phyloP scores from a whole-genome alignment of 1,140 invertebrate species.

The Lepidotrigona ventralis region DNA sequence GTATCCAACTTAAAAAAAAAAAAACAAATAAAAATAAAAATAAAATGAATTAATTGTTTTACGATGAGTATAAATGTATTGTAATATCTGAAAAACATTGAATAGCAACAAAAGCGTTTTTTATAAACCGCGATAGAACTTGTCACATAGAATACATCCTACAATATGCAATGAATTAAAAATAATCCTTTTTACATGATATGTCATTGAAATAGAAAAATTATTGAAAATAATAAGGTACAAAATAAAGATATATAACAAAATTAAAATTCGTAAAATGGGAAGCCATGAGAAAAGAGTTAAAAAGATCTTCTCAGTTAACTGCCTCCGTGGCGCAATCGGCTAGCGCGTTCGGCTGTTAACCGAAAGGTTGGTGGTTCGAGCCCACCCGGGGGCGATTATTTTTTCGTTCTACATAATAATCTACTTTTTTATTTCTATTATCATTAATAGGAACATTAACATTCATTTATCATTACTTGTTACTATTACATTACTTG shows the following conservation, averaged over 20 bases:
- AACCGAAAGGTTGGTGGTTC: constrained; percentile 95
- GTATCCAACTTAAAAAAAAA: background rate
- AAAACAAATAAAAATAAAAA: background rate
- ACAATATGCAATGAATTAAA: background rate
- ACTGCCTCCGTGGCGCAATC: constrained; percentile 88
- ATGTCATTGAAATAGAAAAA: background rate
- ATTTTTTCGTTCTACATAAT: constrained; percentile 56
- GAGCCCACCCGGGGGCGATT: constrained; percentile 87
- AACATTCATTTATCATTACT: background rate
- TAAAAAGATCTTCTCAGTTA: background rate
- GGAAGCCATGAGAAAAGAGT: accelerated
- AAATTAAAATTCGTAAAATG: background rate
- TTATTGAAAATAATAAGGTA: background rate
- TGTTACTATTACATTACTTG: background rate
- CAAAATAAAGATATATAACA: background rate
- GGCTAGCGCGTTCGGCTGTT: constrained; percentile 94
- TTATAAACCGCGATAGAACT: background rate
- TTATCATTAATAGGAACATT: background rate
- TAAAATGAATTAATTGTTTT: background rate
- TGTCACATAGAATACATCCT: background rate
- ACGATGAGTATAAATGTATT: background rate
- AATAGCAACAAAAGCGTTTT: background rate
- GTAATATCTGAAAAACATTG: background rate
- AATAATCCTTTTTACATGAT: background rate
- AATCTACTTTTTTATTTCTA: background rate